Percentiles rank a stretch among this genome's conserved stretches.
These are phyloP conservation scores for Aplysia californica DNA, from an alignment of 1,140 invertebrate genomes.

Conservation along the genomic window DNA sequence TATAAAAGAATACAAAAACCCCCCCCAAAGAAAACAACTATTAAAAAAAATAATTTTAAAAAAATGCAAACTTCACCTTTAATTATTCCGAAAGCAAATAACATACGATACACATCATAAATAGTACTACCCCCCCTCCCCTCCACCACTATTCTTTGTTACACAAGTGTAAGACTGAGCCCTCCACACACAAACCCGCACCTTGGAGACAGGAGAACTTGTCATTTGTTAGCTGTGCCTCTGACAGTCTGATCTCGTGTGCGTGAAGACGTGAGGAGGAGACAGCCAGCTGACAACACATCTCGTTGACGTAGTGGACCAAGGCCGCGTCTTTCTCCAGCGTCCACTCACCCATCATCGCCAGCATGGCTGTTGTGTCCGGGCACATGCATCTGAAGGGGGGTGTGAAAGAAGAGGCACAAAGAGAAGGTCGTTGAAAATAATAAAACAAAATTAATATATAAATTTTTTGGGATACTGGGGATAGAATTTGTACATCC, in stretches of 20 bases:
- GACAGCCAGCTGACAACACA: constrained; percentile 57
- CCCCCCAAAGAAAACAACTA: neutral
- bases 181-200: too few species aligned
- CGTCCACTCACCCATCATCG: constrained; percentile 62
- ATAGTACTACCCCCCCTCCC: too few species aligned
- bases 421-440: too few species aligned
- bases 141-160: too few species aligned
- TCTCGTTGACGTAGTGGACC: constrained; percentile 55
- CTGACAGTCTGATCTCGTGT: constrained; percentile 61
- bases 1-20: neutral
- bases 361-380: constrained; percentile 58
- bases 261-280: constrained; percentile 62
- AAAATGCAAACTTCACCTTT: too few species aligned
- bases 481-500: too few species aligned
- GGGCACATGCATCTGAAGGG: constrained; percentile 58
- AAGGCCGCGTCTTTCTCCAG: constrained; percentile 63
- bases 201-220: constrained; percentile 60
- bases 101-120: too few species aligned
- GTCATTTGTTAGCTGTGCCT: constrained; percentile 52
- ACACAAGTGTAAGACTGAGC: too few species aligned
- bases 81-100: too few species aligned
- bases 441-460: too few species aligned
- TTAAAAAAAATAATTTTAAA: too few species aligned
- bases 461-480: too few species aligned
- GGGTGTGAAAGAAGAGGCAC: neutral